Conservation (phyloP, 2,113 vertebrate species). For the Lasiurus cinereus region DNA sequence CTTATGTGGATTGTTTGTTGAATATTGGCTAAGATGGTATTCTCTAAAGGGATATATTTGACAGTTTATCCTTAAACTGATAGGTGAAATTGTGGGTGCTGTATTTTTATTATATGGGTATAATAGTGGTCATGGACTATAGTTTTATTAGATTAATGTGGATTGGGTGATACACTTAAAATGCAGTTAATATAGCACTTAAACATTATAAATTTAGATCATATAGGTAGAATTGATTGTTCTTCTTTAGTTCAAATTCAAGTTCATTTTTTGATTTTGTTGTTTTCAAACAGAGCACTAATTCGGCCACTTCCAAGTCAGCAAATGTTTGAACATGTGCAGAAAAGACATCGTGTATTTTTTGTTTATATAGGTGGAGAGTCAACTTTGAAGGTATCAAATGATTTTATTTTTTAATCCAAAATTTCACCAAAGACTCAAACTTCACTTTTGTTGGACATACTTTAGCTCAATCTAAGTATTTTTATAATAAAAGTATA, state of each 20-base stretch:
- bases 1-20: background rate
- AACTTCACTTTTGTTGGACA: background rate
- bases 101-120: background rate
- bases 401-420: slow-evolving; percentile 27
- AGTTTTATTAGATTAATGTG: background rate
- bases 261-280: background rate
- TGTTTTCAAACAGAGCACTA: slow-evolving; percentile 89
- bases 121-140: background rate
- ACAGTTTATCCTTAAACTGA: background rate
- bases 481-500: background rate
- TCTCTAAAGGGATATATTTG: slow-evolving; percentile 1
- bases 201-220: background rate
- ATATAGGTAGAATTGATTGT: background rate
- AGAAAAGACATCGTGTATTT: slow-evolving; percentile 94
- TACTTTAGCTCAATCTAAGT: background rate
- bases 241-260: background rate
- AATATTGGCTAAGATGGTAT: background rate
- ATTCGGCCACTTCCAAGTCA: slow-evolving; percentile 96
- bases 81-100: background rate
- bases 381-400: slow-evolving; percentile 95
- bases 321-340: slow-evolving; percentile 97
- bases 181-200: background rate
- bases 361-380: slow-evolving; percentile 97
- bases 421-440: background rate
- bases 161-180: background rate